Base-by-base conservation (phyloP, 2,113 vertebrate genomes). In the Ptilonorhynchus violaceus region DNA sequence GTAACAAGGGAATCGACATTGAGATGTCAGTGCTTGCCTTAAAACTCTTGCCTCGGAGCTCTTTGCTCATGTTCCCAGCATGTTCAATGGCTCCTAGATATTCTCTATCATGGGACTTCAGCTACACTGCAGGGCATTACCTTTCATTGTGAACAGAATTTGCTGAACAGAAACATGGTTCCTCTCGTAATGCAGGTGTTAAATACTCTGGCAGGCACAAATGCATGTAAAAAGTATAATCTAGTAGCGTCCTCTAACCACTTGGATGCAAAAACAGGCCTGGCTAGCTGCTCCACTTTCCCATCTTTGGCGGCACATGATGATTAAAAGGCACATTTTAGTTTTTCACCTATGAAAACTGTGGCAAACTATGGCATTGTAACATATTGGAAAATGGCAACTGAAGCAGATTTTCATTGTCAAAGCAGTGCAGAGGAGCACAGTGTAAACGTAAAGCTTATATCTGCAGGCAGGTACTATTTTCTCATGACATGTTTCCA, bases 401-500 rank as follows among this genome's bases (percentile, higher is more conserved):
- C 47, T 64, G 64, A 64, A 91, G 89, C 44, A 59, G 39, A 91
- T 91, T 81, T 63, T 39, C 30, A 28, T 83, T 88, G 67, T 88
- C 82, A 59, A 83, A 92, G 78, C 33, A 70, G 30, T 28, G 47
- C 35, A 78, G 63, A 77, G 68, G 39, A 80, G 64, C 11, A 6
- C 22, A 28, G 50, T 33, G 23, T 50, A 74, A 92, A 44, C 2
- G 1, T 53, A 69, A 85, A 92, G 70, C 50, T 88, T 79, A 0
- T 69, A 42, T 93, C 62, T 75, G 20, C 59, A 82, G 66, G 53
- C 73, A 89, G 80, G 69, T 87, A 79, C 44, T 79, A 33, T 76
- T 94, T 94, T 91, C 85, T 94, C 62, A 76, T 25, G 2, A 60
- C 55, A 55, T 52, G 37, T 95, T 95, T 91, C 76, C 84, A 92